Conservation (phyloP, 1,140 invertebrate species). For the Eurosta solidaginis region DNA sequence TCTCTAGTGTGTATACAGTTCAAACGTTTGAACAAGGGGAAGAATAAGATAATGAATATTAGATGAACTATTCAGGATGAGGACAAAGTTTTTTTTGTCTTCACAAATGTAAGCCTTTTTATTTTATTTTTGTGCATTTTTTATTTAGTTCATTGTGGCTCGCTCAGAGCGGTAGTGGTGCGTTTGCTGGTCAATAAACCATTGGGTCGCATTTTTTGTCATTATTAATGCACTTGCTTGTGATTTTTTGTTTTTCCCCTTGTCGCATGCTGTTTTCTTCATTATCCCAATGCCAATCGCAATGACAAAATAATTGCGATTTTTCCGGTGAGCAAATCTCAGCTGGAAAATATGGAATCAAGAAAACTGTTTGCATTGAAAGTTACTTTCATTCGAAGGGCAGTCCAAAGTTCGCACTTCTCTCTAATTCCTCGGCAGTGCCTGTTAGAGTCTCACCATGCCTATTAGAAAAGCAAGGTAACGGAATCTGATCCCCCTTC, state of each 20-base stretch:
- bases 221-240: background rate
- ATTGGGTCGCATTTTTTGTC: background rate
- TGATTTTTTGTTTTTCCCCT: background rate
- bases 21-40: background rate
- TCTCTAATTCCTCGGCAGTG: too few relatives aligned
- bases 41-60: background rate
- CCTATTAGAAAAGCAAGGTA: too few relatives aligned
- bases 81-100: too few relatives aligned
- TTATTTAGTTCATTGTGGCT: background rate
- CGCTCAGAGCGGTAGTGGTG: background rate
- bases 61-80: too few relatives aligned
- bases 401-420: too few relatives aligned
- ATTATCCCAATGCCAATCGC: background rate
- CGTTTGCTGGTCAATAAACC: background rate
- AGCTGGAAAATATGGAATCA: background rate
- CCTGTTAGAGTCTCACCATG: too few relatives aligned
- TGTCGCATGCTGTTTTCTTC: background rate
- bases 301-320: conserved; percentile 12
- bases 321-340: background rate
- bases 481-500: too few relatives aligned
- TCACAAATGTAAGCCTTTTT: too few relatives aligned
- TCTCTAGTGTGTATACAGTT: too few relatives aligned
- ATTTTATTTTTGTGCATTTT: too few relatives aligned
- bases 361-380: background rate
- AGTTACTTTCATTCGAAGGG: background rate